Evolutionary conservation across 2,888 invertebrate genomes (phyloP).

Genomic region (Blastobasis lacticolella): DNA sequence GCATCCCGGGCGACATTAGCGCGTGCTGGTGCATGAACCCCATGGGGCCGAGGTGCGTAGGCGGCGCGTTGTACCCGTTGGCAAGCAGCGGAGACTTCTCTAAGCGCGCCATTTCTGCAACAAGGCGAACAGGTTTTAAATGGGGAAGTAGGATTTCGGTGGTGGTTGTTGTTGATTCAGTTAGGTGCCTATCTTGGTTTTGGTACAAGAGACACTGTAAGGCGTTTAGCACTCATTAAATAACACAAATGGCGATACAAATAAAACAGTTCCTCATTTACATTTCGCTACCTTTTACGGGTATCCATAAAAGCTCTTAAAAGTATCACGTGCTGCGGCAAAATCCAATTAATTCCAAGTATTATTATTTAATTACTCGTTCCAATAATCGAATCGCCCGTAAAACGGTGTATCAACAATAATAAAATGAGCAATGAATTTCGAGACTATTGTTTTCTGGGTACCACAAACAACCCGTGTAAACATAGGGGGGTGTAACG

Average conservation of each 20-base stretch:
- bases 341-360: conserved; percentile 65
- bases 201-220: too few species aligned
- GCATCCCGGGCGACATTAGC: conserved; percentile 91
- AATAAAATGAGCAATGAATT: conserved; percentile 75
- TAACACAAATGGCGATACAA: background rate
- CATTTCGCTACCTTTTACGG: conserved; percentile 12
- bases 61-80: conserved; percentile 95
- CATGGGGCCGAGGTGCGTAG: conserved; percentile 93
- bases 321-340: conserved; percentile 51
- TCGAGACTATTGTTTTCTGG: conserved; percentile 73
- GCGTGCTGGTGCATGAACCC: conserved; percentile 96
- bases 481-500: conserved; percentile 62
- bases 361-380: conserved; percentile 73
- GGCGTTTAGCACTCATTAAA: too few species aligned
- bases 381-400: conserved; percentile 72
- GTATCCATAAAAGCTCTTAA: conserved; percentile 32
- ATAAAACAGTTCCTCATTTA: background rate
- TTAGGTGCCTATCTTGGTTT: too few species aligned
- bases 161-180: too few species aligned
- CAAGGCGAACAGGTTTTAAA: conserved; percentile 13
- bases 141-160: too few species aligned
- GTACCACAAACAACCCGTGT: conserved; percentile 70
- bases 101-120: conserved; percentile 88
- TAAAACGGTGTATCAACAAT: conserved; percentile 72
- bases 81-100: conserved; percentile 94